Percentiles rank a stretch among this genome's conserved stretches.
phyloP scores from a whole-genome alignment of 1,140 invertebrate genomes.

The Cydia strobilella region DNA sequence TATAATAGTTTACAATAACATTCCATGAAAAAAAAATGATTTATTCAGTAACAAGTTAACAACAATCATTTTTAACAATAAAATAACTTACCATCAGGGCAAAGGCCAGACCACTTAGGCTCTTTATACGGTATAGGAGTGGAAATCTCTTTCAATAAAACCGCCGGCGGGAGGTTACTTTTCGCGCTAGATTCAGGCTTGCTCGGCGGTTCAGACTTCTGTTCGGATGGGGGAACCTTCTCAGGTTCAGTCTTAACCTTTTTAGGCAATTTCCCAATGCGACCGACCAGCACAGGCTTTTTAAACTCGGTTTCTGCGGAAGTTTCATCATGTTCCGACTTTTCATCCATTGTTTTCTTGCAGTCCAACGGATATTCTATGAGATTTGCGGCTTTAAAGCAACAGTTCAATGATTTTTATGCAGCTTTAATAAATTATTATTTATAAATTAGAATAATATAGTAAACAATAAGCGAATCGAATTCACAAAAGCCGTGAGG shows the following conservation, averaged over 20 bases:
- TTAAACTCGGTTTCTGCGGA: constrained; percentile 60
- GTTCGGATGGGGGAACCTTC: constrained; percentile 39
- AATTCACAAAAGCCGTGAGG: not conserved
- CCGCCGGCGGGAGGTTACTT: constrained; percentile 51
- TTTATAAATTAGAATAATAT: not conserved
- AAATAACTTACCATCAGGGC: constrained; percentile 70
- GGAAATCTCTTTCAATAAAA: constrained; percentile 59
- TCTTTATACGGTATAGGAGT: constrained; percentile 85
- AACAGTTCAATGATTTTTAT: not conserved
- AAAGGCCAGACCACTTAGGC: constrained; percentile 87
- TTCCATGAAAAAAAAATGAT: too few species aligned
- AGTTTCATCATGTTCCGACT: constrained; percentile 36
- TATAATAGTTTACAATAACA: not conserved
- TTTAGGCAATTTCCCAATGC: constrained; percentile 70
- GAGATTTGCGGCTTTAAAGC: not conserved
- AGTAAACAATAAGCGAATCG: not conserved
- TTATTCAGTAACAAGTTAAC: too few species aligned
- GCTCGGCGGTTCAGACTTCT: constrained; percentile 34
- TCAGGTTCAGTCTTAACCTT: constrained; percentile 54
- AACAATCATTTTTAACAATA: too few species aligned
- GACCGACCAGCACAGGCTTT: constrained; percentile 70
- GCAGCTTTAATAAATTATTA: not conserved
- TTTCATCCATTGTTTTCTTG: constrained; percentile 33
- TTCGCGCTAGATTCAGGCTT: constrained; percentile 40
- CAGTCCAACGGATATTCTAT: not conserved